These are phyloP conservation scores for Meles meles DNA, from an alignment of 2,113 vertebrate species.

Conservation along the genomic window DNA sequence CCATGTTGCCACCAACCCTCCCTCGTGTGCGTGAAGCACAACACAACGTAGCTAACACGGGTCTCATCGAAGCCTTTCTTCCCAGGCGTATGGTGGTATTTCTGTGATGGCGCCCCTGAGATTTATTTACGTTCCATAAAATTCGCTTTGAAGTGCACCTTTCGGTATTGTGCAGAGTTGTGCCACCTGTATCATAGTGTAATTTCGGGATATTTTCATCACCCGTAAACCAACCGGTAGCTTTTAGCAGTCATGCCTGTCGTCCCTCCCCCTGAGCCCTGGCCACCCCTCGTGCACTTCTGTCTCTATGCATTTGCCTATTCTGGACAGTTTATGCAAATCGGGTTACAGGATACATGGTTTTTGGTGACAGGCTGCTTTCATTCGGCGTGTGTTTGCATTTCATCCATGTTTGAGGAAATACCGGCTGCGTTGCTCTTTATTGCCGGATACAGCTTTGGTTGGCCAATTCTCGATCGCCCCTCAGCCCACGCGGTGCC, in stretches of 20 bases:
- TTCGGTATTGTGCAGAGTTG: background rate
- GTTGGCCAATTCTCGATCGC: fast-evolving
- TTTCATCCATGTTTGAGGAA: background rate
- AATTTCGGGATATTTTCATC: background rate
- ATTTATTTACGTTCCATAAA: background rate
- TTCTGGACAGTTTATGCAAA: background rate
- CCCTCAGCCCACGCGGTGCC: background rate
- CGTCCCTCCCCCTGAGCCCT: fast-evolving
- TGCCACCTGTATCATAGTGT: background rate
- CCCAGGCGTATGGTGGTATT: background rate
- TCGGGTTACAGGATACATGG: fast-evolving
- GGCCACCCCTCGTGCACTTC: background rate
- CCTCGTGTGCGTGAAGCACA: background rate
- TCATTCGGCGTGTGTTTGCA: background rate
- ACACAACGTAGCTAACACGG: background rate
- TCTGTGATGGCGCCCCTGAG: background rate
- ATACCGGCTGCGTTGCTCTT: background rate
- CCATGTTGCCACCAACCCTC: constrained; percentile 12
- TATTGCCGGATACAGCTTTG: background rate
- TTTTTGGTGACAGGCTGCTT: background rate
- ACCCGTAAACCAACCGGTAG: too few species aligned
- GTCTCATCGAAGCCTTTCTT: background rate
- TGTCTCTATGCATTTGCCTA: background rate
- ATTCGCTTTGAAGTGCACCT: too few species aligned
- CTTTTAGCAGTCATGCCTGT: fast-evolving